Conservation (phyloP, 1,140 invertebrate genomes). For the Ceratoteleas bidentatus region DNA sequence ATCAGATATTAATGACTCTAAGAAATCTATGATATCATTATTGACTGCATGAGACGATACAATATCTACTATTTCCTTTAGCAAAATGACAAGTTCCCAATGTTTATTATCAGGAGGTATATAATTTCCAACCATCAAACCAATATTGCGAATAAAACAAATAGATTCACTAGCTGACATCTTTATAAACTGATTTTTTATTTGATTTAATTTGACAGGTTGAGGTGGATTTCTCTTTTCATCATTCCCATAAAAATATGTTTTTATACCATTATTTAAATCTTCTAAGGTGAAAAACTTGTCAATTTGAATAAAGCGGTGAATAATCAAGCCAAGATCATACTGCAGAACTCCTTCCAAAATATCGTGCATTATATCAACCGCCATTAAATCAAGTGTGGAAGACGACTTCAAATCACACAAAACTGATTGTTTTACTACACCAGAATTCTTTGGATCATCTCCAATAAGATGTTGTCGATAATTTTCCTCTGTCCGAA, state of each 20-base stretch:
- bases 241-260: neutral
- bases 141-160: neutral
- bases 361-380: slow-evolving; percentile 7
- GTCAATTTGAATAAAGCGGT: neutral
- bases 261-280: neutral
- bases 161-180: neutral
- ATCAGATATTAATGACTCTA: neutral
- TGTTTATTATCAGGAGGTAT: neutral
- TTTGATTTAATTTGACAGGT: neutral
- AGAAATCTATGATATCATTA: neutral
- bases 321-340: neutral
- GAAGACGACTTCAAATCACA: slow-evolving; percentile 1
- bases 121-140: neutral
- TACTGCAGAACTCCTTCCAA: slow-evolving; percentile 1
- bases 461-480: neutral
- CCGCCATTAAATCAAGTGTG: slow-evolving; percentile 1
- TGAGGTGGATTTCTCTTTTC: neutral
- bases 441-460: neutral
- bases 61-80: neutral
- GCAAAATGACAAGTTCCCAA: neutral
- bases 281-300: neutral
- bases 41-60: neutral
- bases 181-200: neutral
- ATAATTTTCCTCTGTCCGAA: slow-evolving; percentile 9
- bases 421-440: slow-evolving; percentile 1